A percentile compares a stretch with the other conserved stretches of the same genome.
These are phyloP conservation scores for Camponotus fellah DNA, from an alignment of 2,888 invertebrate species.

Conservation along the genomic window DNA sequence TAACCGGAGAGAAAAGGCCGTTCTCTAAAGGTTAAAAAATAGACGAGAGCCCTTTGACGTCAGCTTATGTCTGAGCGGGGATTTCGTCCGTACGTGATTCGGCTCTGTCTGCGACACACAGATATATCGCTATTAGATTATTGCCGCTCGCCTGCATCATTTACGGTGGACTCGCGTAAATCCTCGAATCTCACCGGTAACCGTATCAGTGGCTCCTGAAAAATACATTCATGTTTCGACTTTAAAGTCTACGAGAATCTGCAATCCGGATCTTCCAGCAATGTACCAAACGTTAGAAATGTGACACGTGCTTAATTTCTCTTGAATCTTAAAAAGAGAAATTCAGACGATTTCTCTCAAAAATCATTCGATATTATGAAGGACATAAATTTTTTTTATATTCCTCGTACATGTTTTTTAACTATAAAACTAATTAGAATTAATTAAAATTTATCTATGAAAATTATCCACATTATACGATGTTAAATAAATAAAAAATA, in stretches of 20 bases:
- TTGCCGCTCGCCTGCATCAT: conserved; percentile 40
- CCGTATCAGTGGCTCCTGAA: conserved; percentile 33
- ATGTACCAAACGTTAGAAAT: not conserved
- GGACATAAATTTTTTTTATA: not conserved
- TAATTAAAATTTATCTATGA: not conserved
- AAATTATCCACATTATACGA: not conserved
- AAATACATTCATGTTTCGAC: conserved; percentile 37
- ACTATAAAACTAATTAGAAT: not conserved
- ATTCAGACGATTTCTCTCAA: not conserved
- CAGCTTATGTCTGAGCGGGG: conserved; percentile 30
- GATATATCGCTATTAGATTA: conserved; percentile 42
- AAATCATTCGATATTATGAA: not conserved
- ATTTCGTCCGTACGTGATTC: conserved; percentile 36
- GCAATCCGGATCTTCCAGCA: not conserved
- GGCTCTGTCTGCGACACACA: conserved; percentile 6
- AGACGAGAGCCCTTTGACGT: conserved; percentile 25
- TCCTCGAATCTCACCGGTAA: conserved; percentile 25
- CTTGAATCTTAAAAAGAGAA: not conserved
- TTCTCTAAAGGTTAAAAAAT: conserved; percentile 30
- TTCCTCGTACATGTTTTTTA: not conserved
- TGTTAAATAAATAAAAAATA: not conserved
- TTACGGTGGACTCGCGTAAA: conserved; percentile 16
- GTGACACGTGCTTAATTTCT: not conserved
- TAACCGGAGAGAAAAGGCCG: conserved; percentile 2
- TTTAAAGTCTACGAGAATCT: conserved; percentile 21